A percentile compares a stretch with the other conserved stretches of the same genome.
Evolutionary conservation across 1,140 invertebrate species (phyloP).

Genomic region (Lepidostoma basale): DNA sequence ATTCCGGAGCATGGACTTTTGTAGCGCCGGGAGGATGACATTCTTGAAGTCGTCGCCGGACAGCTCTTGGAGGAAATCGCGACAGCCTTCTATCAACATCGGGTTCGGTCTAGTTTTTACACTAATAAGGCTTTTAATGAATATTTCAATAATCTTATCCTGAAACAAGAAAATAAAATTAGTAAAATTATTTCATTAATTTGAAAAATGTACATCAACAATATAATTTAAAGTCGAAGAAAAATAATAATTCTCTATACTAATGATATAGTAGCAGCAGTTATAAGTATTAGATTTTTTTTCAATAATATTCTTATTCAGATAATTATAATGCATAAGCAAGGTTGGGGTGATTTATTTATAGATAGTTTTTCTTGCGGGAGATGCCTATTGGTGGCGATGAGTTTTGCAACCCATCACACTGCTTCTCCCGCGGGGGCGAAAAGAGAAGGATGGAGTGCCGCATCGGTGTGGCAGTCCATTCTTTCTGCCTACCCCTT

Average conservation of each 20-base stretch:
- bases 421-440: too few relatives aligned
- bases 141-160: slow-evolving; percentile 71
- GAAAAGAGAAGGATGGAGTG: too few relatives aligned
- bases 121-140: slow-evolving; percentile 82
- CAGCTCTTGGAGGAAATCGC: slow-evolving; percentile 68
- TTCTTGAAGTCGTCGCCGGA: slow-evolving; percentile 77
- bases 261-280: too few relatives aligned
- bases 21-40: slow-evolving; percentile 79
- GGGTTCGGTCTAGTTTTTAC: slow-evolving; percentile 77
- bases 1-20: slow-evolving; percentile 91
- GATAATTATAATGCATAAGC: too few relatives aligned
- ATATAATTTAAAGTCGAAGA: not conserved
- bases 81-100: slow-evolving; percentile 69
- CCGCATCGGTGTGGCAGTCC: too few relatives aligned
- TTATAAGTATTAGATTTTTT: too few relatives aligned
- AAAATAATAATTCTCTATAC: not conserved
- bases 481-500: too few relatives aligned
- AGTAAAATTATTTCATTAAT: not conserved
- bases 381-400: too few relatives aligned
- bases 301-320: too few relatives aligned
- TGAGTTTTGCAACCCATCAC: too few relatives aligned
- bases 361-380: too few relatives aligned
- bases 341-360: too few relatives aligned
- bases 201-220: not conserved
- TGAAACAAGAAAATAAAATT: slow-evolving; percentile 50